Evolutionary conservation across 2,888 invertebrate species (phyloP).

Genomic region (Drosophila percnosoma): DNA sequence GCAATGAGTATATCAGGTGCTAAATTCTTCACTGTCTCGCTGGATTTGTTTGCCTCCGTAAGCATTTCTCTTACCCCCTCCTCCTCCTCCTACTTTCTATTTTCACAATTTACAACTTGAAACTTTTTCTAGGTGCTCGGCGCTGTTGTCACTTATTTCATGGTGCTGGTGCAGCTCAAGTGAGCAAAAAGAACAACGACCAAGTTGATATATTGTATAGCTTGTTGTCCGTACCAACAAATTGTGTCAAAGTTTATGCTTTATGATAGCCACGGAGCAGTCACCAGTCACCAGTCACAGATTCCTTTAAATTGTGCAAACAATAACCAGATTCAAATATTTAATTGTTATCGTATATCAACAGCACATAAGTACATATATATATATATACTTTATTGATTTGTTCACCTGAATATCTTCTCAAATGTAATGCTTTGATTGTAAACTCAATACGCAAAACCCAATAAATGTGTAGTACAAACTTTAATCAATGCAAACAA

Average conservation of each 20-base stretch:
- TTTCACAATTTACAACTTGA: constrained; percentile 18
- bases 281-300: constrained; percentile 12
- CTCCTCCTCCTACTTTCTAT: background rate
- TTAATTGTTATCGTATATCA: constrained; percentile 5
- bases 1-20: constrained; percentile 95
- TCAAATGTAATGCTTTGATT: constrained; percentile 46
- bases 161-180: constrained; percentile 95
- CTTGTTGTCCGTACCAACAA: constrained; percentile 36
- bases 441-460: constrained; percentile 32
- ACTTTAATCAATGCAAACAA: background rate
- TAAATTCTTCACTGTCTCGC: constrained; percentile 94
- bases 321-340: constrained; percentile 1
- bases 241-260: constrained; percentile 54
- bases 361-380: constrained; percentile 21
- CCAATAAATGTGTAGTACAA: constrained; percentile 64
- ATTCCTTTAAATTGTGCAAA: background rate
- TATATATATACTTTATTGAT: constrained; percentile 9
- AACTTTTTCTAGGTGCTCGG: constrained; percentile 89
- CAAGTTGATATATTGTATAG: constrained; percentile 38
- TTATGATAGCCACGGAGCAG: constrained; percentile 14
- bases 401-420: constrained; percentile 11
- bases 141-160: constrained; percentile 95
- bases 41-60: constrained; percentile 95
- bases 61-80: constrained; percentile 78
- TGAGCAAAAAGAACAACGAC: constrained; percentile 77